Evolutionary conservation across 1,140 invertebrate genomes (phyloP), one percentile per base, ranked within the genome.

Genomic region (Megalopta genalis): DNA sequence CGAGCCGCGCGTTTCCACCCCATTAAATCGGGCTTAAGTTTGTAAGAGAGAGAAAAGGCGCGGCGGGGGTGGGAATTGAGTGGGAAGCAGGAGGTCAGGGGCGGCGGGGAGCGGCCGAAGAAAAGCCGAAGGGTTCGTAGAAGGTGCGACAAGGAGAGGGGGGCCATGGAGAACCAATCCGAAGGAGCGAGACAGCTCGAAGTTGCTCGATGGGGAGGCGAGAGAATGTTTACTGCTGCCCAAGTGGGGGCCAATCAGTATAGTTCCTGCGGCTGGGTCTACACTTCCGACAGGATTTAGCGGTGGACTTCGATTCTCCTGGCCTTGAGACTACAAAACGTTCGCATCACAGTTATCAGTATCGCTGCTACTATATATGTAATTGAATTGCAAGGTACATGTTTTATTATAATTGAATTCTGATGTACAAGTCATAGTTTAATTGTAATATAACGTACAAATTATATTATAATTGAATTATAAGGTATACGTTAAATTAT

Each of bases 11-110:
- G 88, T 93, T 93, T 93, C 92, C 90, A 93, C 90, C 90, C 92
- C 92, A 93, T 93, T 93, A 93, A 93, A 93, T 92, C 88, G 89
- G 89, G 90, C 91, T 93, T 92, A 92, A 92, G 92, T 91, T 92
- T 87, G 82, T 86, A 86, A 81, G 74, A 66, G 77, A 65, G 57
- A 67, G 73, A 68, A 73, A 68, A n/a, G 32, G 72, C 67, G 63
- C 49, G 32, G 62, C 39, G 77, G 60, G 77, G 64, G 79, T 32
- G 62, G 64, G 70, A 66, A 72, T 52, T 62, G 64, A 82, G 71
- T 71, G 74, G 73, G 52, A 70, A 70, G 57, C 57, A 37, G 57
- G 70, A 74, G 76, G 42, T 18, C 23, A 52, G 57, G 65, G 75
- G 57, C 68, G 66, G 49, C 9, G n/a, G 66, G 21, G 66, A 25